A percentile compares a stretch with the other conserved stretches of the same genome.
These are phyloP conservation scores for Heliconius hewitsoni DNA, from an alignment of 1,140 invertebrate genomes.

Conservation along the genomic window DNA sequence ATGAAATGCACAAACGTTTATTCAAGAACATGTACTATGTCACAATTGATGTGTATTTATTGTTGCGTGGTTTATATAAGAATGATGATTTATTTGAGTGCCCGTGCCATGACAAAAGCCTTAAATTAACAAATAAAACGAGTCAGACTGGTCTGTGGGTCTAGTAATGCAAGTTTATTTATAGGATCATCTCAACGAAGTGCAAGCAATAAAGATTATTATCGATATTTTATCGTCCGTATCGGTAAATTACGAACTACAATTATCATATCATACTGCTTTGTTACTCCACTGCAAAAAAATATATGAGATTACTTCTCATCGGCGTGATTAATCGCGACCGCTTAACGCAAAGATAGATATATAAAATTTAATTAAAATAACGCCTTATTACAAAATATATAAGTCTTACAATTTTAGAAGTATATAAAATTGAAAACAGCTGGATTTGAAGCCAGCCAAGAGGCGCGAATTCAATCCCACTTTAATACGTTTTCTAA, in stretches of 20 bases:
- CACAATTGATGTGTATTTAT: constrained; percentile 30
- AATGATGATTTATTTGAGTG: constrained; percentile 31
- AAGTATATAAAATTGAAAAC: too few species aligned
- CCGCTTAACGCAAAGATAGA: too few species aligned
- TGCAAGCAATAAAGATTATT: constrained; percentile 44
- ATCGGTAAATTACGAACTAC: constrained; percentile 43
- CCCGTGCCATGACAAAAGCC: constrained; percentile 37
- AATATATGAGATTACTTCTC: background rate
- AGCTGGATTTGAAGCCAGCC: too few species aligned
- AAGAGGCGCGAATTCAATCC: too few species aligned
- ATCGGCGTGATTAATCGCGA: too few species aligned
- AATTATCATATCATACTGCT: constrained; percentile 45
- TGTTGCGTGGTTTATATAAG: constrained; percentile 28
- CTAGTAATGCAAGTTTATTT: constrained; percentile 45
- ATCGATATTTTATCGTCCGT: constrained; percentile 45
- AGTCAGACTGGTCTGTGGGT: constrained; percentile 34
- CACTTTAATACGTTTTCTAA: too few species aligned
- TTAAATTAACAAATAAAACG: constrained; percentile 45
- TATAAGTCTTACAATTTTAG: too few species aligned
- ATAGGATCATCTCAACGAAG: constrained; percentile 43
- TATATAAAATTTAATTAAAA: too few species aligned
- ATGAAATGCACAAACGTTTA: constrained; percentile 28
- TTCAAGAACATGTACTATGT: constrained; percentile 20
- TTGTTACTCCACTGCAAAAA: constrained; percentile 32
- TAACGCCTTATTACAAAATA: too few species aligned